Base-by-base conservation (phyloP, 1,140 invertebrate species). In the Platyura marginata region DNA sequence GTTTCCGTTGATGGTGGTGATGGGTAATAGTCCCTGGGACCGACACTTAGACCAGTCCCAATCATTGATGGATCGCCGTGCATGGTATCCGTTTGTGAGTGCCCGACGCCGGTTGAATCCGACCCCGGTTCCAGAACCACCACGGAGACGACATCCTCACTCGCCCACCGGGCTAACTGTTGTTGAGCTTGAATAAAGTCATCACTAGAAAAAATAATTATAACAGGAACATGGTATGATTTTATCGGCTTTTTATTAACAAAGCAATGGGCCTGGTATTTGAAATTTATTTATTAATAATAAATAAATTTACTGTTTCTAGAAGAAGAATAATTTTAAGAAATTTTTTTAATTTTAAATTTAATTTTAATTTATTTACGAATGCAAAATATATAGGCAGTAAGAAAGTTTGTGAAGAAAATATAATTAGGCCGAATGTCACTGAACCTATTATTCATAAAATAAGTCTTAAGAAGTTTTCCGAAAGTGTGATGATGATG, bases 111-210 rank as follows among this genome's bases (percentile, higher is more conserved):
- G 35, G 42, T 23, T 36, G 42, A 15, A 38, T 48, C 54, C 34
- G 42, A 37, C 25, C 33, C 42, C 51, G 53, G 57, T 50, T 61
- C 60, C 54, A 57, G 55, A 50, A 63, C 63, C 55, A 67, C 69
- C 54, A 74, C 73, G 54, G 77, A 71, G 59, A 82, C 71, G 59
- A 74, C 71, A 64, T 85, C 81, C 68, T 86, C 82, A 79, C 81
- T 87, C 68, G 80, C 84, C 78, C 81, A 86, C 70, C 79, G 81
- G 74, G 80, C 79, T 81, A 84, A 74, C 74, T 79, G 79, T 79
- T 79, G 80, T 79, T 83, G 80, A 81, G 82, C 81, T 81, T 85
- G 81, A 81, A 84, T 82, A 80, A 84, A 85, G 76, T 83, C 80
- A 81, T 84, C 81, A 82, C 81, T 84, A 79, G 74, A 83, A 81